Percentiles rank a stretch among this genome's conserved stretches.
These are phyloP conservation scores for Phrixothrix hirtus DNA, from an alignment of 2,888 invertebrate species.

Conservation along the genomic window DNA sequence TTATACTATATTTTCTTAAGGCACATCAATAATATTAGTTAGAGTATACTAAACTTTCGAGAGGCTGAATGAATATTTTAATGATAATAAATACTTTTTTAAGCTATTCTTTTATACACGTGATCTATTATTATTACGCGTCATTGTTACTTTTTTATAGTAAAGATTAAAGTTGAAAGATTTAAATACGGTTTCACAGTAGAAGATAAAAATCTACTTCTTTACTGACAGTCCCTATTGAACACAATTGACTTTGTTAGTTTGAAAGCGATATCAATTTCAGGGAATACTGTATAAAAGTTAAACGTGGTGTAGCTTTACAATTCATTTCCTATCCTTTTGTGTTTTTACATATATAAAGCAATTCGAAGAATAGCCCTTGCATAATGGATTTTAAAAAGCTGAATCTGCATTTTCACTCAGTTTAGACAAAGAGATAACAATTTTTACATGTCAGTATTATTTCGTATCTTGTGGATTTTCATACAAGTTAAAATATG, in stretches of 20 bases:
- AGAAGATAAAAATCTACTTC: constrained; percentile 1
- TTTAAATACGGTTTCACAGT: constrained; percentile 6
- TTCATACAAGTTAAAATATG: no score
- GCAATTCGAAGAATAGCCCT: constrained; percentile 14
- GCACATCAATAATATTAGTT: no score
- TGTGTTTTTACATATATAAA: constrained; percentile 15
- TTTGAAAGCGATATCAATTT: constrained; percentile 17
- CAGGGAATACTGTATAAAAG: constrained; percentile 12
- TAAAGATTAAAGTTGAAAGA: constrained; percentile 1
- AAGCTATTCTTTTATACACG: no score
- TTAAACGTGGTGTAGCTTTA: constrained; percentile 17
- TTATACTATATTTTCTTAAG: no score
- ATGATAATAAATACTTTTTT: no score
- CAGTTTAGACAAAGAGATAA: constrained; percentile 20
- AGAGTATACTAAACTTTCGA: no score
- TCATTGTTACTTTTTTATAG: constrained; percentile 1
- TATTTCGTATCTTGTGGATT: constrained; percentile 24
- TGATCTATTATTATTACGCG: no score
- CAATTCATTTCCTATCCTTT: constrained; percentile 24
- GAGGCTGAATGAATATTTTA: no score
- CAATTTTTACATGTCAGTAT: constrained; percentile 29
- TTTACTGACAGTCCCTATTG: background rate
- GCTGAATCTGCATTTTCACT: constrained; percentile 20
- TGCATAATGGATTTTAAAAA: constrained; percentile 25
- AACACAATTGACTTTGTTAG: constrained; percentile 7